A percentile compares a stretch with the other conserved stretches of the same genome.
Conservation (phyloP, 2,797 vertebrate genomes). For the Sebastes dallii region DNA sequence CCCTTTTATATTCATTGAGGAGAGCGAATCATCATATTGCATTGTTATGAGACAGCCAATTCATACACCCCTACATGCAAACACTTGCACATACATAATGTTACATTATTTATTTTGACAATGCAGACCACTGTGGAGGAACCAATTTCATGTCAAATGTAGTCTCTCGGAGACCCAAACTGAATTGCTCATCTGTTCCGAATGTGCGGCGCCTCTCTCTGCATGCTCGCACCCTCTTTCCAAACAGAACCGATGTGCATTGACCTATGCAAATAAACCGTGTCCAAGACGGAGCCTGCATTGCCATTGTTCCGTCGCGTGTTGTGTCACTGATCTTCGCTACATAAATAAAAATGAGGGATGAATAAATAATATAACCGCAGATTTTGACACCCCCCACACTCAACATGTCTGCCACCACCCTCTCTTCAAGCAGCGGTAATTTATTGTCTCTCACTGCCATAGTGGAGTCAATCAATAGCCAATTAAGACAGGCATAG, state of each 20-base stretch:
- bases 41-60: slow-evolving; percentile 18
- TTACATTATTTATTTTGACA: slow-evolving; percentile 55
- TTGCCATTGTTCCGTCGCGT: slow-evolving; percentile 50
- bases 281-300: slow-evolving; percentile 13
- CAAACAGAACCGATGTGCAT: slow-evolving; percentile 13
- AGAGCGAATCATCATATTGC: neutral
- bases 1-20: slow-evolving; percentile 34
- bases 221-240: neutral
- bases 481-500: slow-evolving; percentile 74
- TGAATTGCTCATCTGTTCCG: slow-evolving; percentile 18
- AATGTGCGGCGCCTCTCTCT: slow-evolving; percentile 7
- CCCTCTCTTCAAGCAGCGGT: slow-evolving; percentile 51
- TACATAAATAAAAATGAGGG: slow-evolving; percentile 72
- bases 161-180: slow-evolving; percentile 8
- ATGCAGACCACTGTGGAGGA: slow-evolving; percentile 21
- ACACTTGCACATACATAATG: slow-evolving; percentile 2
- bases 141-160: slow-evolving; percentile 53
- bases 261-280: slow-evolving; percentile 71
- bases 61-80: neutral
- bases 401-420: slow-evolving; percentile 31
- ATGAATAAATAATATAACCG: slow-evolving; percentile 67
- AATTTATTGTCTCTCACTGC: slow-evolving; percentile 73
- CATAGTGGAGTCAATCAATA: slow-evolving; percentile 80
- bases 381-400: slow-evolving; percentile 43
- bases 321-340: slow-evolving; percentile 61